Base-by-base conservation (phyloP, 2,888 invertebrate genomes). In the Halictus quadricinctus region DNA sequence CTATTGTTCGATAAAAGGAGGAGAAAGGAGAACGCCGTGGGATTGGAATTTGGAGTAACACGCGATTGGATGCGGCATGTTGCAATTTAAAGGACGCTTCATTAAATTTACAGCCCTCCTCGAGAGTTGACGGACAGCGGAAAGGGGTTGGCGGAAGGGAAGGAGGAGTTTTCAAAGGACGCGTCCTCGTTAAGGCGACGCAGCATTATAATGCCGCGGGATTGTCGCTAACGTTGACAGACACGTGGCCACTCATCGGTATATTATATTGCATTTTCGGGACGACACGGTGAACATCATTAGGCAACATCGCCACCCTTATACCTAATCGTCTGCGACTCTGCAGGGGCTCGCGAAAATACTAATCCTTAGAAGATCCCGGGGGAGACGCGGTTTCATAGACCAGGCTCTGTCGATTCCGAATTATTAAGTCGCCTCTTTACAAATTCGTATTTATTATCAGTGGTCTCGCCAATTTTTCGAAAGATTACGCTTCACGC, bases 171-270 rank as follows among this genome's bases (percentile, higher is more conserved):
- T 91, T 90, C 87, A 89, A 91, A 89, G 90, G 90, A 91, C 86
- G 87, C 84, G 89, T 90, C 91, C 82, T 93, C 90, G 93, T 93
- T 93, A 93, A 92, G 93, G 91, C 92, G 93, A 93, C 93, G 92
- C 92, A 92, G 93, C 93, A 91, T 90, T 91, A 91, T 91, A 87
- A 86, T 82, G 76, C 79, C 48, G 80, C 64, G 79, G 76, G 88
- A 87, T 82, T 89, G 88, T 87, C 88, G 83, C 77, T 72, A 85
- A 74, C 81, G 85, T 76, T 85, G 87, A 88, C 80, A 77, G 88
- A 79, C 89, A 87, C 81, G 89, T 80, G 86, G 86, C 87, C 78
- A 87, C 79, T 89, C 86, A 86, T 89, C 81, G 88, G 79, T 87
- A 76, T 84, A 83, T 87, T 83, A 87, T 83, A 78, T 86, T 79